Percentiles rank a stretch among this genome's conserved stretches.
Conservation (phyloP, 2,888 invertebrate genomes). For the Philaethria dido region DNA sequence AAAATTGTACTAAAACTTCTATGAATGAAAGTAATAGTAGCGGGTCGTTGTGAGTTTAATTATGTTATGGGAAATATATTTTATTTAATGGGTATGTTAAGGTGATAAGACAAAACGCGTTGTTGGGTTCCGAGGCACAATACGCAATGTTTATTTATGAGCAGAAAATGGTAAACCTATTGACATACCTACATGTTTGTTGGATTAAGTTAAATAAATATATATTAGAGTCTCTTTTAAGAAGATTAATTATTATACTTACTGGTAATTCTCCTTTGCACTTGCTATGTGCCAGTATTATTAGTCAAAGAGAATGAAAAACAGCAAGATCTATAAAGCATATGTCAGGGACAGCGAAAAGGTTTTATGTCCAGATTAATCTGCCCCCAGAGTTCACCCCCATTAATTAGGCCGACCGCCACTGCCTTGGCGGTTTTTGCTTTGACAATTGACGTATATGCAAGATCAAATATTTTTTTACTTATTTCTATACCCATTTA, state of each 20-base stretch:
- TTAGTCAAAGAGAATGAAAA: slow-evolving; percentile 31
- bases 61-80: too few species aligned
- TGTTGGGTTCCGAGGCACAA: too few species aligned
- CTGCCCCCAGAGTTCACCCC: slow-evolving; percentile 60
- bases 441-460: slow-evolving; percentile 68
- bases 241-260: background rate
- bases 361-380: slow-evolving; percentile 77
- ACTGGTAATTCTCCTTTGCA: background rate
- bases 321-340: slow-evolving; percentile 37
- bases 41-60: too few species aligned
- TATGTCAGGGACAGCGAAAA: slow-evolving; percentile 68
- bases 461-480: slow-evolving; percentile 29
- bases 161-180: too few species aligned
- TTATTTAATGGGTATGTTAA: too few species aligned
- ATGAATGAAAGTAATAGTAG: too few species aligned
- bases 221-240: background rate
- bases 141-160: too few species aligned
- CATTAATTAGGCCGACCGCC: slow-evolving; percentile 74
- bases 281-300: slow-evolving; percentile 9
- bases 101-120: too few species aligned
- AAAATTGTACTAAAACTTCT: too few species aligned
- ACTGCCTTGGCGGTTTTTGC: slow-evolving; percentile 68
- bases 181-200: too few species aligned
- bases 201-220: too few species aligned
- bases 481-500: background rate